phyloP scores from a whole-genome alignment of 2,888 invertebrate species.

The Tuberolachnus salignus region DNA sequence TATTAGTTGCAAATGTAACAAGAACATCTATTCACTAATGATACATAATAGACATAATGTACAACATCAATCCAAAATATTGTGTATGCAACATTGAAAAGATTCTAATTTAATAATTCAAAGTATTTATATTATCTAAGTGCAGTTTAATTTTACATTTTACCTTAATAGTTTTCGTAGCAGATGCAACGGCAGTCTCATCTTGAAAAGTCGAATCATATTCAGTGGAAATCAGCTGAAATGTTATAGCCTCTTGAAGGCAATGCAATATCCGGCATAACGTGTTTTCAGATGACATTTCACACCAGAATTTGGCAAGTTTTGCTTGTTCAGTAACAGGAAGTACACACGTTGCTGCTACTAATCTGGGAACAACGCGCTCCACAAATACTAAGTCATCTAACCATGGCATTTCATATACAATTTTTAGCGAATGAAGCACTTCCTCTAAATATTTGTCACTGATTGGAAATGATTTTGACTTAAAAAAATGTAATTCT shows the following conservation, averaged over 20 bases:
- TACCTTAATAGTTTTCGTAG: slow-evolving; percentile 88
- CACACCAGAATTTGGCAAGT: slow-evolving; percentile 80
- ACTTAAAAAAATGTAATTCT: slow-evolving; percentile 65
- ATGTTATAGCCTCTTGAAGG: slow-evolving; percentile 45
- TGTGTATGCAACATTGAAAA: no score
- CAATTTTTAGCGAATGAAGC: slow-evolving; percentile 72
- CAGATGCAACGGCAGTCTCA: slow-evolving; percentile 80
- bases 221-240: slow-evolving; percentile 81
- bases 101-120: no score
- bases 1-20: no score
- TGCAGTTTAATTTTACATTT: slow-evolving; percentile 9
- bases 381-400: slow-evolving; percentile 83
- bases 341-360: slow-evolving; percentile 61
- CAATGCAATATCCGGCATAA: slow-evolving; percentile 74
- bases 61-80: no score
- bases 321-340: slow-evolving; percentile 65
- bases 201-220: slow-evolving; percentile 80
- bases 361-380: slow-evolving; percentile 78
- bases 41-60: no score
- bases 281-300: slow-evolving; percentile 70
- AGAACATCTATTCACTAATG: no score
- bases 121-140: no score
- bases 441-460: slow-evolving; percentile 65
- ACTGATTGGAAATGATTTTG: slow-evolving; percentile 71
- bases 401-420: slow-evolving; percentile 77